These are phyloP conservation scores for Labeo rohita DNA, from an alignment of 2,113 vertebrate genomes.

Conservation along the genomic window DNA sequence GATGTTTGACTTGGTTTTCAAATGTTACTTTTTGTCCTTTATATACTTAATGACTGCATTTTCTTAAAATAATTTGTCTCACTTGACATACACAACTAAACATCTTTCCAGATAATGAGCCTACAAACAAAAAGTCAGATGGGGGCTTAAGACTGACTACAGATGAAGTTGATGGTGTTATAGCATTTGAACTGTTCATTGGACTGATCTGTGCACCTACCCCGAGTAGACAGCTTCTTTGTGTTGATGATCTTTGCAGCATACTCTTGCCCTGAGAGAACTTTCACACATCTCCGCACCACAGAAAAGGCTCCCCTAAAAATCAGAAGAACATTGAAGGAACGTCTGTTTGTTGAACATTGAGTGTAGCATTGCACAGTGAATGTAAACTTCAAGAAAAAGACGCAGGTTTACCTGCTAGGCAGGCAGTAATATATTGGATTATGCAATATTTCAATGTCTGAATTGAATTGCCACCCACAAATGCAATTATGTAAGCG, in stretches of 20 bases:
- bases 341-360: slow-evolving; percentile 17
- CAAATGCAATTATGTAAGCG: slow-evolving; percentile 63
- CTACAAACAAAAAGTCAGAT: background rate
- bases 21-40: background rate
- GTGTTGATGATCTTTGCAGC: slow-evolving; percentile 94
- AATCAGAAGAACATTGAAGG: slow-evolving; percentile 56
- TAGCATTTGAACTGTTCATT: background rate
- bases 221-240: slow-evolving; percentile 89
- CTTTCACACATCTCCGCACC: slow-evolving; percentile 90
- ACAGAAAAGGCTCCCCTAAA: slow-evolving; percentile 90
- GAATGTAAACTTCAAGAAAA: background rate
- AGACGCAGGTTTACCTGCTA: background rate
- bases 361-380: background rate
- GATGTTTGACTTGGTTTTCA: background rate
- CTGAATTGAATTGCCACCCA: slow-evolving; percentile 53
- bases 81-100: no score
- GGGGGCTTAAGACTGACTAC: background rate
- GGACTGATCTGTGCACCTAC: slow-evolving; percentile 69
- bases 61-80: no score
- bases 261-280: slow-evolving; percentile 86
- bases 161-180: background rate
- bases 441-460: slow-evolving; percentile 48
- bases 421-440: slow-evolving; percentile 20
- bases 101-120: background rate
- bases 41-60: no score